Base-by-base conservation (phyloP, 2,888 invertebrate species). In the Heliconius sara region DNA sequence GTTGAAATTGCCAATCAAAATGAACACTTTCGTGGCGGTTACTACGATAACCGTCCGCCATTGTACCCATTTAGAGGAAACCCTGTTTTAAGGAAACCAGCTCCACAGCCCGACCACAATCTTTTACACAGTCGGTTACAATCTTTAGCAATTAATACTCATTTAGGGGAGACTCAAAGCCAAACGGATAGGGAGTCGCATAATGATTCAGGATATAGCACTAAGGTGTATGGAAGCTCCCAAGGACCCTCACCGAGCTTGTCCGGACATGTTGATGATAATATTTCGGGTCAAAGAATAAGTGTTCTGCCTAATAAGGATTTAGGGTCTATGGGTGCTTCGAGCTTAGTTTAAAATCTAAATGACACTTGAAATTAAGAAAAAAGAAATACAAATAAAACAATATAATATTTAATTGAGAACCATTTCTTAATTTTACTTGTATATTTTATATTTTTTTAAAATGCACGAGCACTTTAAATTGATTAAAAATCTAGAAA, bases 131-230 rank as follows among this genome's bases (percentile, higher is more conserved):
- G 94, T 74, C 87, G 95, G 22, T 86, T 95, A 34, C 95, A 95
- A 79, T 95, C 95, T 0, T 85, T 95, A 79, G 95, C 95, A 16
- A 95, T 95, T 0, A 95, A 95, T 84, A 95, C 95, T 0, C 93
- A 95, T 84, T 84, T 95, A 83, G 92, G 94, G 3, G 95, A 95
- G 80, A 92, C 91, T 0, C 95, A 95, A 79, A 94, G 95, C 84
- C 95, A 95, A 84, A 88, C 95, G 1, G 96, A 96, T 84, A 91
- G 96, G 77, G 97, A 97, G 85, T 96, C 96, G 0, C 98, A 97
- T 88, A 97, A 98, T 84, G 98, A 98, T 91, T 98, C 98, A 0
- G 98, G 98, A 1, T 98, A 98, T 89, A 97, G 97, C 86, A 98
- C 98, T 65, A 97, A 97, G 87, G 97, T 97, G 84, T 97, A 97